These are phyloP conservation scores for Mesorhabditis sp. DNA, from an alignment of 2,888 invertebrate species.

Conservation along the genomic window DNA sequence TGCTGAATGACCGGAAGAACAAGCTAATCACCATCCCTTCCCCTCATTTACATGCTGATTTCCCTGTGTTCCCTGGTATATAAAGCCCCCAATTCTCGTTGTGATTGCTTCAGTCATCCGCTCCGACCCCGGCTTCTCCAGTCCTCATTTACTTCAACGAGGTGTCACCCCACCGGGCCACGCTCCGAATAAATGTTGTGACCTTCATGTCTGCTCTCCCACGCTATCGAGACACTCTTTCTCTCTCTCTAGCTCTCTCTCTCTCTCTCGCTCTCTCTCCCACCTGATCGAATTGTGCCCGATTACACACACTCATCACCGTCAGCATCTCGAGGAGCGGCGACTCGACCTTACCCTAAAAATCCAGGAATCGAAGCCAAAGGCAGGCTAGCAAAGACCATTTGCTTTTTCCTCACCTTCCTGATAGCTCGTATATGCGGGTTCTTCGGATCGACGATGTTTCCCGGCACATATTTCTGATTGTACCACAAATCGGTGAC, in stretches of 20 bases:
- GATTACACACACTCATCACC: constrained; percentile 55
- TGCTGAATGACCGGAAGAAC: no score
- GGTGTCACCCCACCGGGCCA: no score
- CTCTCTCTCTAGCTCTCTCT: background rate
- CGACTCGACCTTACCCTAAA: background rate
- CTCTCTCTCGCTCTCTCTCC: constrained; percentile 11
- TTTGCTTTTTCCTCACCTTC: constrained; percentile 24
- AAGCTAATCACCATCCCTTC: background rate
- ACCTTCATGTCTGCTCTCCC: background rate
- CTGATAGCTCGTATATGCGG: constrained; percentile 45
- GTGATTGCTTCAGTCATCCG: no score
- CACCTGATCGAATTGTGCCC: constrained; percentile 48
- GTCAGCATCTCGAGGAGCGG: constrained; percentile 11
- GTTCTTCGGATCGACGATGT: constrained; percentile 37
- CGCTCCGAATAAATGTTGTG: no score
- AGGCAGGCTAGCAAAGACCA: background rate
- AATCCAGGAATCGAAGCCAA: background rate
- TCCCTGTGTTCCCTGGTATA: no score
- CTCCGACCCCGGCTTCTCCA: no score
- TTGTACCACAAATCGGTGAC: constrained; percentile 54
- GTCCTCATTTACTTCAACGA: no score
- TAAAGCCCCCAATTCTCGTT: no score
- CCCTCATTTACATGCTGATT: no score
- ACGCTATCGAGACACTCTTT: constrained; percentile 9
- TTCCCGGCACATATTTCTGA: constrained; percentile 21